Percentiles rank a stretch among this genome's conserved stretches.
Conservation (phyloP, 2,113 vertebrate genomes). For the Fulica atra region DNA sequence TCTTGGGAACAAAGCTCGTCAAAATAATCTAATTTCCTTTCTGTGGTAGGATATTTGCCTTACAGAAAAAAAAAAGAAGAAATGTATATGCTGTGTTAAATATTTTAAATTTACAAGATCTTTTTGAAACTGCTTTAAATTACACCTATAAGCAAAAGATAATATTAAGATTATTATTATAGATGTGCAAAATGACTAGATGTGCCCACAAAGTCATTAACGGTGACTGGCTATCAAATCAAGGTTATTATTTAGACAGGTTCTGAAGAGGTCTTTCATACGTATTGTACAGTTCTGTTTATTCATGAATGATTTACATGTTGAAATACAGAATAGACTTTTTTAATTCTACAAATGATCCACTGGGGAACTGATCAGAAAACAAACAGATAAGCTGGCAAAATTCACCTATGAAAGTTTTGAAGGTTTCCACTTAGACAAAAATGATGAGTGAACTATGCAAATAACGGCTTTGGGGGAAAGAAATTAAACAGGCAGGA, state of each 20-base stretch:
- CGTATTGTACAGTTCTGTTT: neutral
- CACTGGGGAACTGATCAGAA: neutral
- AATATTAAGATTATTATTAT: neutral
- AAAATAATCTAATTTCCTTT: conserved; percentile 32
- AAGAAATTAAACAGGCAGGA: neutral
- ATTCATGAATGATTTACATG: neutral
- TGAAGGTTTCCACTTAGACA: neutral
- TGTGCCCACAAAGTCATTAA: neutral
- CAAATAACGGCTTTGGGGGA: neutral
- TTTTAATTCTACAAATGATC: neutral
- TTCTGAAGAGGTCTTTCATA: neutral
- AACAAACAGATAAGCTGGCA: neutral
- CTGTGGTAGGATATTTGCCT: neutral
- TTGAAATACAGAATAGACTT: neutral
- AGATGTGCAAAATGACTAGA: neutral
- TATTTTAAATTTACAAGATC: conserved; percentile 1
- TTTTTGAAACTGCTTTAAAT: conserved; percentile 6
- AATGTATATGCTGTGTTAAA: neutral
- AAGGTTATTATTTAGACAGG: neutral
- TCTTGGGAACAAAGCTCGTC: conserved; percentile 6
- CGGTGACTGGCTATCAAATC: neutral
- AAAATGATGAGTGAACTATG: neutral
- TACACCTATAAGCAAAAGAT: neutral
- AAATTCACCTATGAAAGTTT: neutral
- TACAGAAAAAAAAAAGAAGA: conserved; percentile 23